Evolutionary conservation across 37 sponge, comb jelly and placozoan species (phyloP).

Genomic region (Oscarella lobularis): DNA sequence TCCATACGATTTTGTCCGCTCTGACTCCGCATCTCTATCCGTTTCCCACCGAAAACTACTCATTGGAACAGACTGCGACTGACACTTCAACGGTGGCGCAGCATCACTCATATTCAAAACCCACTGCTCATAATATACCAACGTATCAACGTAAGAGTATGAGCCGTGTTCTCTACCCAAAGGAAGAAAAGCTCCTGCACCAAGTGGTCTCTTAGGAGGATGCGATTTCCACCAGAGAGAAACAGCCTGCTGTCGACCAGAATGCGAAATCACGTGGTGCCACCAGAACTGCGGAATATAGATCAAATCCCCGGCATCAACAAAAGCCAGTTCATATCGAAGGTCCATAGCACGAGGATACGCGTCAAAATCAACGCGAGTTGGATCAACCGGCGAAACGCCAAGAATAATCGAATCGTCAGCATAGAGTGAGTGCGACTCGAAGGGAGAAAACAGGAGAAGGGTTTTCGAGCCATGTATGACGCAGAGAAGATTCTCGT

Average conservation of each 20-base stretch:
- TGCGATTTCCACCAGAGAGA: conserved; percentile 4
- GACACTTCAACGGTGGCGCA: neutral
- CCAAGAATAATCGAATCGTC: neutral
- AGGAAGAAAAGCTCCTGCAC: neutral
- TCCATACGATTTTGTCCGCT: neutral
- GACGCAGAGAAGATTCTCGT: conserved; percentile 9
- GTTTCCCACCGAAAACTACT: neutral
- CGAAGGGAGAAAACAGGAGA: neutral
- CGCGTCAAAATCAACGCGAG: neutral
- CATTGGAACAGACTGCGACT: neutral
- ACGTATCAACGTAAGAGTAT: neutral
- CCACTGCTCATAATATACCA: conserved; percentile 1
- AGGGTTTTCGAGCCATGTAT: neutral
- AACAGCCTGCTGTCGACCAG: conserved; percentile 8
- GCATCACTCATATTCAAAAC: neutral
- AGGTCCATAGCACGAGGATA: neutral
- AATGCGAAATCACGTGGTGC: neutral
- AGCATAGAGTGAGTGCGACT: neutral
- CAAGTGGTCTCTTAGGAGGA: neutral
- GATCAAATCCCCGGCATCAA: neutral
- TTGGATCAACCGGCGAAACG: neutral
- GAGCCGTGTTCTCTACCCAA: neutral
- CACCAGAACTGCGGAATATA: conserved; percentile 9
- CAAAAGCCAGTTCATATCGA: neutral
- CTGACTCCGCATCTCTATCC: neutral